Evolutionary conservation across 92 coral and sea anemone species (phyloP).

Genomic region (Phymanthus crucifer): DNA sequence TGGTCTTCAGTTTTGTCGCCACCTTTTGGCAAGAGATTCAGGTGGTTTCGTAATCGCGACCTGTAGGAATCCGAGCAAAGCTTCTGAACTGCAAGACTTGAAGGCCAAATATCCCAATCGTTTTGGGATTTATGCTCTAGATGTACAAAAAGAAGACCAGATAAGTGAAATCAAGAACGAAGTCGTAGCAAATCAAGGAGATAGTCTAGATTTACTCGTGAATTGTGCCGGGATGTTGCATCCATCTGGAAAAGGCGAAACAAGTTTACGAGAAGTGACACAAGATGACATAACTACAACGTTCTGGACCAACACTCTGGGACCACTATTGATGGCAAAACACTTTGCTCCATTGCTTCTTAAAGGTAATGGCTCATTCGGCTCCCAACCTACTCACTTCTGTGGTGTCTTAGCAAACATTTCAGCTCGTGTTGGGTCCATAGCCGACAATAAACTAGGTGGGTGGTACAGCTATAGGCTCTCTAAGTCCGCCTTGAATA

Average conservation of each 20-base stretch:
- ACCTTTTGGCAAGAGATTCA: slow-evolving; percentile 41
- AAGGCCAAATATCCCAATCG: slow-evolving; percentile 34
- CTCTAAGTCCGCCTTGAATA: slow-evolving; percentile 64
- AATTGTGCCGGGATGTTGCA: slow-evolving; percentile 71
- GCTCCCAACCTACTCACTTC: slow-evolving; percentile 13
- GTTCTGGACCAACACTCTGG: slow-evolving; percentile 46
- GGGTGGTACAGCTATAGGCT: slow-evolving; percentile 72
- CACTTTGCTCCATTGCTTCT: slow-evolving; percentile 49
- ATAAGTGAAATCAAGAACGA: slow-evolving; percentile 36
- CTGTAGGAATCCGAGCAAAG: slow-evolving; percentile 52
- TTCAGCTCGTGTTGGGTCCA: slow-evolving; percentile 66
- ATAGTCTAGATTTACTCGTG: slow-evolving; percentile 56
- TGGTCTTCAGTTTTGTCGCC: slow-evolving; percentile 62
- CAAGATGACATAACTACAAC: slow-evolving; percentile 28
- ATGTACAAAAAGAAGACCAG: slow-evolving; percentile 48
- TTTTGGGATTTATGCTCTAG: slow-evolving; percentile 38
- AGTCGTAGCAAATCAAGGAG: slow-evolving; percentile 30
- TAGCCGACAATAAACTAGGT: slow-evolving; percentile 51
- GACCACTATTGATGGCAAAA: slow-evolving; percentile 61
- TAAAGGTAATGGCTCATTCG: slow-evolving; percentile 30
- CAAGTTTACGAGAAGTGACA: slow-evolving; percentile 55
- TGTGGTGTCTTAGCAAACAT: slow-evolving; percentile 63
- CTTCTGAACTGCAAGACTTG: slow-evolving; percentile 42
- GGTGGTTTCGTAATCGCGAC: slow-evolving; percentile 46
- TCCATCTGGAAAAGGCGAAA: slow-evolving; percentile 64